phyloP scores from a whole-genome alignment of 2,113 vertebrate species.

The Microcebus murinus region DNA sequence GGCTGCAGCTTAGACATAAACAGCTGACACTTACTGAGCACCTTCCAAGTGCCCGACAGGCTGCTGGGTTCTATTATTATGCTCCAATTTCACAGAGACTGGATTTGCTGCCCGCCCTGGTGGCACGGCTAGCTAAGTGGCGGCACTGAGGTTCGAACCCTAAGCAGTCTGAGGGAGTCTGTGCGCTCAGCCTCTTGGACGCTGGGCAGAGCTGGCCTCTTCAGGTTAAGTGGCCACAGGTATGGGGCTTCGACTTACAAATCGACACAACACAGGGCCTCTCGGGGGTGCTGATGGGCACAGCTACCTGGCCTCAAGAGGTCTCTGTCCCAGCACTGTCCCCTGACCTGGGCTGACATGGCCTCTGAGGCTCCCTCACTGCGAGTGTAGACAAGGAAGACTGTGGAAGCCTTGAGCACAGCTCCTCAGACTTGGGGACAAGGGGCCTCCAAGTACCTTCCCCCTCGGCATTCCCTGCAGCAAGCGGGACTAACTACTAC shows the following conservation, averaged over 20 bases:
- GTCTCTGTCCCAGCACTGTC: neutral
- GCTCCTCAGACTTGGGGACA: neutral
- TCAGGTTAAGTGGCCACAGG: too few species aligned
- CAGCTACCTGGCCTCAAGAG: neutral
- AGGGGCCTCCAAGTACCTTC: neutral
- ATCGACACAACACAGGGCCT: neutral
- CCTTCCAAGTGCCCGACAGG: neutral
- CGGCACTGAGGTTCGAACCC: neutral
- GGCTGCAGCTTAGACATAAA: neutral
- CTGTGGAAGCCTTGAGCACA: neutral
- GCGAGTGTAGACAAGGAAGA: neutral
- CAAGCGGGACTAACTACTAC: neutral
- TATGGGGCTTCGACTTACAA: neutral
- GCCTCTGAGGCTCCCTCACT: neutral
- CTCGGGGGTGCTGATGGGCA: neutral
- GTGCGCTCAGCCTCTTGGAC: too few species aligned
- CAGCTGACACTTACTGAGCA: accelerated
- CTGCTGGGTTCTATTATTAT: neutral
- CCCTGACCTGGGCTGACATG: neutral
- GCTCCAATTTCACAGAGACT: neutral
- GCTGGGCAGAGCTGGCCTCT: neutral
- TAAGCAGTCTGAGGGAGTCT: too few species aligned
- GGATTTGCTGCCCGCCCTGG: neutral
- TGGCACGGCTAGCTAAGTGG: neutral
- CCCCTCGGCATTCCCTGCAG: too few species aligned